A percentile compares a stretch with the other conserved stretches of the same genome.
These are phyloP conservation scores for Egretta garzetta DNA, from an alignment of 2,113 vertebrate genomes.

Conservation along the genomic window DNA sequence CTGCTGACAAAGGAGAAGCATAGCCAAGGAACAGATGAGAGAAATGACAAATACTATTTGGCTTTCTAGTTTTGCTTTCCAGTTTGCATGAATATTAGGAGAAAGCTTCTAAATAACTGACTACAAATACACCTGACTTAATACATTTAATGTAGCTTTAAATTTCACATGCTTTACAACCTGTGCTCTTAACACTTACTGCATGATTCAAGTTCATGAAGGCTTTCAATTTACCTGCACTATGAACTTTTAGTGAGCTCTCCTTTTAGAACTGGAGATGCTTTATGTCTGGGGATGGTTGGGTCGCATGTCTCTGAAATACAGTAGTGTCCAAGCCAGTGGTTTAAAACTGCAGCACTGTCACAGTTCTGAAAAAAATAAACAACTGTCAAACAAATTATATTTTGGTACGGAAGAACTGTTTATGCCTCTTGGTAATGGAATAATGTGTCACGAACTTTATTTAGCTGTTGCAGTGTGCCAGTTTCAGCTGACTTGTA, in stretches of 20 bases:
- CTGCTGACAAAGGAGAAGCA: neutral
- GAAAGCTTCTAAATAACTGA: neutral
- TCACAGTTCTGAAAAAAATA: neutral
- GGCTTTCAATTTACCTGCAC: neutral
- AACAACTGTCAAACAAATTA: neutral
- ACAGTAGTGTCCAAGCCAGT: neutral
- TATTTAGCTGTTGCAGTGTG: constrained; percentile 19
- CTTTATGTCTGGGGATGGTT: neutral
- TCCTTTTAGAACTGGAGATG: neutral
- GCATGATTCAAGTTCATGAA: neutral
- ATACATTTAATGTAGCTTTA: neutral
- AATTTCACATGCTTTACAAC: neutral
- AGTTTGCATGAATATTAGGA: neutral
- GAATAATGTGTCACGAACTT: constrained; percentile 29
- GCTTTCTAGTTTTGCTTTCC: neutral
- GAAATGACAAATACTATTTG: neutral
- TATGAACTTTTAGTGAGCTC: neutral
- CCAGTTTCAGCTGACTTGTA: neutral
- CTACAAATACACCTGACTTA: neutral
- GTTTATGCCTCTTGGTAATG: neutral
- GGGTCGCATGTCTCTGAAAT: neutral
- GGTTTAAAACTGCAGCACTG: neutral
- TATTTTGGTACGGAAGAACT: neutral
- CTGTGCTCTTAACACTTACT: neutral
- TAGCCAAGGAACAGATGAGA: neutral